Evolutionary conservation across 92 coral and sea anemone species (phyloP).

Genomic region (Paramuricea clavata): DNA sequence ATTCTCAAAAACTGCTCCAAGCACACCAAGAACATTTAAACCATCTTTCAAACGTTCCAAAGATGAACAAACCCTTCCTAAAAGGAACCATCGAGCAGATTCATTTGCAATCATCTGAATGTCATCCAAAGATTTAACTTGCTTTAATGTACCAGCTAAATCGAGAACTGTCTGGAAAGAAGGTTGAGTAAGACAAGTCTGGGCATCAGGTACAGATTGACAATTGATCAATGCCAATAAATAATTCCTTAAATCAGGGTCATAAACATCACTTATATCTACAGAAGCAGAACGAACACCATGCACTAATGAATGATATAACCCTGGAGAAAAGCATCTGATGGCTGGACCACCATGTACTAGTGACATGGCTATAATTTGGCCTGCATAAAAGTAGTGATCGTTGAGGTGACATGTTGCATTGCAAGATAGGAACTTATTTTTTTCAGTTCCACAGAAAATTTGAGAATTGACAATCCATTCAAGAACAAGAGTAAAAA

Average conservation of each 20-base stretch:
- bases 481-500: background rate
- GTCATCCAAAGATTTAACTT: no score
- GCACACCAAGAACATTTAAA: no score
- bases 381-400: conserved; percentile 30
- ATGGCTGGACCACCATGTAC: conserved; percentile 44
- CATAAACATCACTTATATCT: conserved; percentile 29
- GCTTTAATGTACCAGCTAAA: no score
- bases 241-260: conserved; percentile 12
- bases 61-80: no score
- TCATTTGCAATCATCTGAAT: no score
- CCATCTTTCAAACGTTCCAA: no score
- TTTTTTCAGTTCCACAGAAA: background rate
- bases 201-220: conserved; percentile 32
- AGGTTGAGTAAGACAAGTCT: conserved; percentile 13
- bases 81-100: no score
- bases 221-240: conserved; percentile 1
- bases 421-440: conserved; percentile 14
- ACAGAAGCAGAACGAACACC: conserved; percentile 26
- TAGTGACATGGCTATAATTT: conserved; percentile 25
- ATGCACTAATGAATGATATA: background rate
- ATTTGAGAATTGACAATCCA: no score
- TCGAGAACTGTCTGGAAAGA: no score
- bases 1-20: no score
- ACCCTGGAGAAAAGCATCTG: background rate
- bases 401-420: background rate